Evolutionary conservation across 2,797 vertebrate species (phyloP), one percentile per base, ranked within the genome.

Genomic region (Oceanodroma leucorhoa): DNA sequence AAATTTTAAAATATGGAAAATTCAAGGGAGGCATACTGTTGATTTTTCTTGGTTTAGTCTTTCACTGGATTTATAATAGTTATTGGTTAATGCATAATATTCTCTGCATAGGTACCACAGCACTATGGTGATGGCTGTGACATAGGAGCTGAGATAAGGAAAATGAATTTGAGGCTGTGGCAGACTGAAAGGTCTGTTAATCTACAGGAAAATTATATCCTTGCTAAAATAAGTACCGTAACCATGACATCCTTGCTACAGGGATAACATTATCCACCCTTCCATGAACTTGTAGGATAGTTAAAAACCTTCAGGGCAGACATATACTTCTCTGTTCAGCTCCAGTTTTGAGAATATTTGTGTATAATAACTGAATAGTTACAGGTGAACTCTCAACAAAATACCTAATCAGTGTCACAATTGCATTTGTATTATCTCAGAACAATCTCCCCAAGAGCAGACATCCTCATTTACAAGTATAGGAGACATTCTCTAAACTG

Each of bases 151-250:
- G 3, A 91, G 82, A 86, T 91, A 92, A 83, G 18, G 36, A 90
- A 92, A 86, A 88, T 26, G 0, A 86, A 75, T 83, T 81, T 61
- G 57, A 91, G 34, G 9, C 27, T 78, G 26, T 45, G 30, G 43
- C 45, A 91, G 79, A 65, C 48, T 57, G 76, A 91, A 91, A 94
- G 40, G 58, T 81, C 85, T 78, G 40, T 89, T 93, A 30, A 78
- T 86, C 77, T 75, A 26, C 58, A 72, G 54, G 22, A 88, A 64
- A 85, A 43, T 48, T 1, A 64, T 79, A 79, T 83, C 54, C 27
- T 58, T 92, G 53, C 41, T 78, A 91, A 89, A 83, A 8, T 38
- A 87, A 91, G 27, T 77, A 73, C 77, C 1, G 5, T 50, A 91
- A 60, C 53, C 46, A 73, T 73, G 34, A 91, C 67, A 60, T 70